Base-by-base conservation (phyloP, 1,140 invertebrate species). In the Drosophila leontia region DNA sequence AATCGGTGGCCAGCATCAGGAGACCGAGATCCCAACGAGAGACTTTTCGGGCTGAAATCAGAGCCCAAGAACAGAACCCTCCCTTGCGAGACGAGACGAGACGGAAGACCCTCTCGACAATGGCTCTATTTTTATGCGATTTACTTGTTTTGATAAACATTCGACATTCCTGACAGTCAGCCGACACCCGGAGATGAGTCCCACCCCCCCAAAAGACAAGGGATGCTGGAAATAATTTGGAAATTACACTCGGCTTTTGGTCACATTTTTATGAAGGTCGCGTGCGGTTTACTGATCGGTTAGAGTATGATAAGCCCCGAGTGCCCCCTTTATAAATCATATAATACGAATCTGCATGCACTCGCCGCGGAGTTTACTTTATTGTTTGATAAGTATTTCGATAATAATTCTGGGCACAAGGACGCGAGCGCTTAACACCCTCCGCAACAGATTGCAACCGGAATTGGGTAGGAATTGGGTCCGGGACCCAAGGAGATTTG, bases 361-460 rank as follows among this genome's bases (percentile, higher is more conserved):
- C n/a, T 47, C 29, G 51, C 41, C 15, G 55, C 12, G 35, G 51
- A 51, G 65, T 78, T 78, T 71, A 51, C 68, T 87, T 87, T 87
- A 87, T 87, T 88, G 84, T 84, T 88, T 87, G 84, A 88, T 88
- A 88, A 88, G 81, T 88, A 90, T 90, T 90, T 78, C 79, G 84
- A 87, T 87, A 90, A 90, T 87, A 90, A 84, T 80, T 58, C 42
- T 23, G 29, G 41, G 37, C 55, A 23, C 69, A 60, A 71, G 67
- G 70, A 71, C 69, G 51, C 19, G 12, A 57, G 17, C 77, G 78
- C 78, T 80, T 85, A 85, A 84, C 81, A 85, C 81, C 81, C 71
- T 35, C 42, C 32, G 60, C 63, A 61, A 69, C 53, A 57, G 47
- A 67, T 69, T 62, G 58, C 23, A 29, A 42, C 26, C 39, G 63